Conservation (phyloP, 2,888 invertebrate species). For the Corythucha ciliata region DNA sequence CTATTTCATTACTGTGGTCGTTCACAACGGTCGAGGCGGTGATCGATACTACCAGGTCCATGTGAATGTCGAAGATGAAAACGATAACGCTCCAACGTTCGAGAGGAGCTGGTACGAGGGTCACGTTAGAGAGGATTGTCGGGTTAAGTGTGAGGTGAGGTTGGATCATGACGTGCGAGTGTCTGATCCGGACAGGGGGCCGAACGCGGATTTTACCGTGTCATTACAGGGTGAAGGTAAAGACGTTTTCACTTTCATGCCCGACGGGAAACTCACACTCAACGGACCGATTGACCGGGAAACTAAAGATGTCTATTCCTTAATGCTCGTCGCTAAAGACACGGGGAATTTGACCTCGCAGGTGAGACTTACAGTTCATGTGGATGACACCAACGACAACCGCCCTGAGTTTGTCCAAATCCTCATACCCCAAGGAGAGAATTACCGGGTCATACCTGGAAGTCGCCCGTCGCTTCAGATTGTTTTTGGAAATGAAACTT, state of each 20-base stretch:
- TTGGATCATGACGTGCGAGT: constrained; percentile 60
- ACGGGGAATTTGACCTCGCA: constrained; percentile 64
- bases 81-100: constrained; percentile 78
- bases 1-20: constrained; percentile 69
- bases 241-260: constrained; percentile 60
- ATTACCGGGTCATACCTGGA: constrained; percentile 41
- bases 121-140: constrained; percentile 66
- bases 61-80: constrained; percentile 72
- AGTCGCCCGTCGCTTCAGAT: constrained; percentile 29
- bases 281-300: constrained; percentile 62
- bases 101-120: constrained; percentile 62
- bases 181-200: constrained; percentile 53
- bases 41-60: constrained; percentile 58
- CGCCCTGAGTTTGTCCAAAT: constrained; percentile 61
- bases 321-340: constrained; percentile 66
- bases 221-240: constrained; percentile 65
- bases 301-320: constrained; percentile 54
- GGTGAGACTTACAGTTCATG: constrained; percentile 57
- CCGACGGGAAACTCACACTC: constrained; percentile 53
- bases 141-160: constrained; percentile 57
- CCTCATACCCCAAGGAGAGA: constrained; percentile 57
- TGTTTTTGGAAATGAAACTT: constrained; percentile 31
- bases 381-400: constrained; percentile 77
- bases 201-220: constrained; percentile 59
- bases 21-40: constrained; percentile 64